A percentile compares a stretch with the other conserved stretches of the same genome.
Evolutionary conservation across 2,797 vertebrate genomes (phyloP).

Genomic region (Syngnathus acus): DNA sequence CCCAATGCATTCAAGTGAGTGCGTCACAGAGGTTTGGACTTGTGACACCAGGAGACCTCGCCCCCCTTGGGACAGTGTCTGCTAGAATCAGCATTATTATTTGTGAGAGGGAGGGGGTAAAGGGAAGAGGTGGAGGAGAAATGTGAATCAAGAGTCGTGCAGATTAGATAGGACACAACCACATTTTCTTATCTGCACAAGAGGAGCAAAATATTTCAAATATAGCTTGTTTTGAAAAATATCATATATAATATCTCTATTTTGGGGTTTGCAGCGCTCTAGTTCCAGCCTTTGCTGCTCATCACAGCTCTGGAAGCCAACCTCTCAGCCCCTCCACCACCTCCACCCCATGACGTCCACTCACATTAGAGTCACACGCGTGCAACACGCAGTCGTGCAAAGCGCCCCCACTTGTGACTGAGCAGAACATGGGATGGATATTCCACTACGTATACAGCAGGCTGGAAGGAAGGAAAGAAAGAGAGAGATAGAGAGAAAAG

Average conservation of each 20-base stretch:
- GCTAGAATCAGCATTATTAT: slow-evolving; percentile 45
- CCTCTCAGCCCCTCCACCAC: slow-evolving; percentile 30
- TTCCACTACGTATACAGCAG: slow-evolving; percentile 9
- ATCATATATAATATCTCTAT: slow-evolving; percentile 25
- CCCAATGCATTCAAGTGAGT: slow-evolving; percentile 29
- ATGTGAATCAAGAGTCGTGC: slow-evolving; percentile 15
- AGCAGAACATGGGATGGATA: slow-evolving; percentile 18
- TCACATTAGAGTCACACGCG: slow-evolving; percentile 48
- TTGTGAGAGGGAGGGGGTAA: slow-evolving; percentile 22
- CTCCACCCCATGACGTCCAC: slow-evolving; percentile 36
- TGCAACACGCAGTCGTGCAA: slow-evolving; percentile 22
- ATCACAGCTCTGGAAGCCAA: slow-evolving; percentile 23
- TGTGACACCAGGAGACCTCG: slow-evolving; percentile 50
- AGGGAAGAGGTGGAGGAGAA: slow-evolving; percentile 15
- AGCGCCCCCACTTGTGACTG: slow-evolving; percentile 19
- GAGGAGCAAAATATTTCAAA: neutral
- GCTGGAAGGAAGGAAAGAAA: slow-evolving; percentile 36
- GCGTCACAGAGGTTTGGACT: slow-evolving; percentile 45
- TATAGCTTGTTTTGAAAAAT: too few relatives aligned
- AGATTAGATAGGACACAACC: slow-evolving; percentile 14
- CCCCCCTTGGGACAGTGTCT: slow-evolving; percentile 46
- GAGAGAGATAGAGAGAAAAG: slow-evolving; percentile 34
- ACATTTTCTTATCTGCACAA: neutral
- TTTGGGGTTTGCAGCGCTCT: slow-evolving; percentile 46
- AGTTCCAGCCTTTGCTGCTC: slow-evolving; percentile 37